phyloP scores from a whole-genome alignment of 2,797 vertebrate genomes.

The Xenops minutus region DNA sequence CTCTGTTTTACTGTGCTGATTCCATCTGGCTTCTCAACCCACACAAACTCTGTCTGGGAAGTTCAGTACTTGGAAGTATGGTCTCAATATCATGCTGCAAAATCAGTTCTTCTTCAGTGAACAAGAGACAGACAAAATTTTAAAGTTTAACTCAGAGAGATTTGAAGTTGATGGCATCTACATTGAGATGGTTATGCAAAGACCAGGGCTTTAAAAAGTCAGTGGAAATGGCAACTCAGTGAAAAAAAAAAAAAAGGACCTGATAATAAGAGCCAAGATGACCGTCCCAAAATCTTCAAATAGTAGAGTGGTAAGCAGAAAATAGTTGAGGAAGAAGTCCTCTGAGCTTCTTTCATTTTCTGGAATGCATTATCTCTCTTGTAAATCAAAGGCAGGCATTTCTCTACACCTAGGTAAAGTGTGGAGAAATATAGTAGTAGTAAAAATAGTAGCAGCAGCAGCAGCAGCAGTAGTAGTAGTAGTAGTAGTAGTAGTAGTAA shows the following conservation, averaged over 20 bases:
- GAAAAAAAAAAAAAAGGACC: not conserved
- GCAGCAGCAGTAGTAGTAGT: not conserved
- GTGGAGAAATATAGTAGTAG: not conserved
- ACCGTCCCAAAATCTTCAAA: not conserved
- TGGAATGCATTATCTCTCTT: not conserved
- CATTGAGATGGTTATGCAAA: not conserved
- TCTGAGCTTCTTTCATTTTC: not conserved
- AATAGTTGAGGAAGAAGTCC: not conserved
- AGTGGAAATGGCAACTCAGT: not conserved
- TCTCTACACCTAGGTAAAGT: not conserved
- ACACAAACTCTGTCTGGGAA: not conserved
- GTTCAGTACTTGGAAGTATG: not conserved
- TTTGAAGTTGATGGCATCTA: not conserved
- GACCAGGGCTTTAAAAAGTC: not conserved
- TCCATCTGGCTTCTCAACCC: not conserved
- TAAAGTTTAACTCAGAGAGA: not conserved
- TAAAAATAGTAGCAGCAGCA: not conserved
- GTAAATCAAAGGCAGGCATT: not conserved
- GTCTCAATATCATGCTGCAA: not conserved
- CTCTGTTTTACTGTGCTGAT: not conserved
- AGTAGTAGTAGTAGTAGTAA: not conserved
- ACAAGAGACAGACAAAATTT: not conserved
- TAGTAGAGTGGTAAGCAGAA: not conserved
- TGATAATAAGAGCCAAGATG: not conserved
- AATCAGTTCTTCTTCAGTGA: not conserved